Evolutionary conservation across 2,888 invertebrate species (phyloP).

Genomic region (Lottia gigantea): DNA sequence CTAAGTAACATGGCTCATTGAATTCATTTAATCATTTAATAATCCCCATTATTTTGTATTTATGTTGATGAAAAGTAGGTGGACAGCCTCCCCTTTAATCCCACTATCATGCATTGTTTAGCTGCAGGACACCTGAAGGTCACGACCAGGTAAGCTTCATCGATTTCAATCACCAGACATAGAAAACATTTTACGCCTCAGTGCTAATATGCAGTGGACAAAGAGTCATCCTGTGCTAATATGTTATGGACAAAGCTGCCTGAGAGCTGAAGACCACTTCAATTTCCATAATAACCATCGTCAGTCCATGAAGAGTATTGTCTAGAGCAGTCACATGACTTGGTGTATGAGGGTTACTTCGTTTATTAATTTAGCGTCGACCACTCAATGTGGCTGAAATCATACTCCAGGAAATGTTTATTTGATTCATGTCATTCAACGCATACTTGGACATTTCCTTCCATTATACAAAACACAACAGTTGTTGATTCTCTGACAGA

Average conservation of each 20-base stretch:
- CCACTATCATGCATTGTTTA: background rate
- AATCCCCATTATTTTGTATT: too few relatives aligned
- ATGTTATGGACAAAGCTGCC: too few relatives aligned
- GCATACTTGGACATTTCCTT: constrained; percentile 2
- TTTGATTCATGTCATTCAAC: constrained; percentile 1
- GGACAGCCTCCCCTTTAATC: background rate
- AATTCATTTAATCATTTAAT: too few relatives aligned
- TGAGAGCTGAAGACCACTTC: too few relatives aligned
- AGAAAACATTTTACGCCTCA: background rate
- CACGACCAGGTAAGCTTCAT: constrained; percentile 2
- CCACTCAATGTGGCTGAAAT: too few relatives aligned
- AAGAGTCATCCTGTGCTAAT: background rate
- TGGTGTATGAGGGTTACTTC: too few relatives aligned
- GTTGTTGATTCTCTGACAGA: background rate
- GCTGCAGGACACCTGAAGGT: background rate
- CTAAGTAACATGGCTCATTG: too few relatives aligned
- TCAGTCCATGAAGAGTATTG: too few relatives aligned
- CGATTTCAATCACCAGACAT: constrained; percentile 4
- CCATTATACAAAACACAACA: background rate
- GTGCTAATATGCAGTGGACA: background rate
- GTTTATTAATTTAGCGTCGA: too few relatives aligned
- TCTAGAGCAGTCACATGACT: too few relatives aligned
- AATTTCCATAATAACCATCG: too few relatives aligned
- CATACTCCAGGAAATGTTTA: background rate
- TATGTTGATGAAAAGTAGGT: too few relatives aligned